Base-by-base conservation (phyloP, 2,113 vertebrate species). In the Bostrychus sinensis region DNA sequence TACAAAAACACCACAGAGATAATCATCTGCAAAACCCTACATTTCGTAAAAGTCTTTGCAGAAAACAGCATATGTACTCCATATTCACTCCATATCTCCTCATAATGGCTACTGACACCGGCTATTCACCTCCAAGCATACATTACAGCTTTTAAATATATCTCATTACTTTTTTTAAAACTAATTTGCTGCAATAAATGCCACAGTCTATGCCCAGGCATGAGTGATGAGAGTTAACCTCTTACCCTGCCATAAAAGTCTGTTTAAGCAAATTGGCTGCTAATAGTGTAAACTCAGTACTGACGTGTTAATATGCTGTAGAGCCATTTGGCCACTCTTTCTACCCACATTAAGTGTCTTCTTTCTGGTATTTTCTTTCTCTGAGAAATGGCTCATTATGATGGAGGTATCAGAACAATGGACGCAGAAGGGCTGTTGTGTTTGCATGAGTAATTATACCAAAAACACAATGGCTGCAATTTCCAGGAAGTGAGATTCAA, bases 161-260 rank as follows among this genome's bases (percentile, higher is more conserved):
- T 57, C 58, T 61, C 54, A 65, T 75, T 72, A 54, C 17, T 50
- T 62, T 64, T 71, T 56, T 4, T 20, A 53, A 68, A 46, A 46
- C 22, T 70, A 72, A 78, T 69, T 69, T 84, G 66, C 23, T 42
- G 46, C 26, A 23, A 58, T 78, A 80, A 72, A 63, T 65, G 50
- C 30, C 19, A 53, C 30, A 67, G 42, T 61, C 48, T 74, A 60
- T 82, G 68, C 51, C 38, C 48, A 30, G 37, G 61, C 81, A 81
- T 81, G 61, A 80, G 74, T 70, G 60, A 77, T 75, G 54, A 71
- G 23, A 61, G 62, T 87, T 84, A 78, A 81, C 77, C 67, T 82
- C 67, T 78, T 65, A 53, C 39, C 67, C 42, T 2, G 42, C 50
- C 42, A 64, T 84, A 62, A 69, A 61, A 82, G 45, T 57, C 68